Conservation (phyloP, 2,113 vertebrate species). For the Nothoprocta perdicaria region DNA sequence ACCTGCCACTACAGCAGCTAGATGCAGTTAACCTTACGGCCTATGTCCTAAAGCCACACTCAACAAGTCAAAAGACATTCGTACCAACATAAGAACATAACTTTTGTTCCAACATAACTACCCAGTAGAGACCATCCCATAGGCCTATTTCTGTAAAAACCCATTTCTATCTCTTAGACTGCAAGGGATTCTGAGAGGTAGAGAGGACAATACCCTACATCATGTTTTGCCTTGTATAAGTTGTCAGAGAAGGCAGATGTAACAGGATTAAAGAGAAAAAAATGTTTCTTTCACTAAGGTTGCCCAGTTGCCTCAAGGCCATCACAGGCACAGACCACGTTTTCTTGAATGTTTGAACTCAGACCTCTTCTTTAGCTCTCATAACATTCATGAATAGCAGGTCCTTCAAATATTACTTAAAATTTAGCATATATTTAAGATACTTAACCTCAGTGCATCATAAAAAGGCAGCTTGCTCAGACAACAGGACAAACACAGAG, state of each 20-base stretch:
- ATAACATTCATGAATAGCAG: not conserved
- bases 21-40: not conserved
- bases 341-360: not conserved
- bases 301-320: not conserved
- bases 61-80: not conserved
- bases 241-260: not conserved
- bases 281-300: not conserved
- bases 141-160: not conserved
- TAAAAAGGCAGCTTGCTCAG: rapidly evolving
- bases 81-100: not conserved
- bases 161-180: not conserved
- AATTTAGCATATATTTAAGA: not conserved
- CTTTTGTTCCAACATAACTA: not conserved
- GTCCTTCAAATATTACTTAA: not conserved
- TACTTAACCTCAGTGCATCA: not conserved
- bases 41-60: rapidly evolving
- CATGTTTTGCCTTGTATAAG: not conserved
- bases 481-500: not conserved
- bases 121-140: not conserved
- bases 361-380: not conserved
- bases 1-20: not conserved
- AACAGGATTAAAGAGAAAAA: not conserved
- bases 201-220: not conserved
- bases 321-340: not conserved
- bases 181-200: not conserved